Evolutionary conservation across 2,888 invertebrate genomes (phyloP), one percentile per base, ranked within the genome.

Genomic region (Pterobdella sp.): DNA sequence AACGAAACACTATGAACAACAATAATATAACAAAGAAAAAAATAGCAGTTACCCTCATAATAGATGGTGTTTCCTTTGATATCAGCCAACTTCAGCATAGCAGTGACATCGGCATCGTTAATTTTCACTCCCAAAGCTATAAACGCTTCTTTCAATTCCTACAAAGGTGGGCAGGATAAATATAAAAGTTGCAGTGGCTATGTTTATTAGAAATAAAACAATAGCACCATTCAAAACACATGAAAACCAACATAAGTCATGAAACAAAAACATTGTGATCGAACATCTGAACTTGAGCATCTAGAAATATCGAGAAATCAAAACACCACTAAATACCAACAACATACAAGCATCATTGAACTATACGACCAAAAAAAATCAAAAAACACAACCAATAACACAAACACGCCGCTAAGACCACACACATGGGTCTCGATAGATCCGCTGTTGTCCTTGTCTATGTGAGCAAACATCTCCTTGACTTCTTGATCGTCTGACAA

Each of bases 31-130:
- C 26, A 64, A 1, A 4, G 32, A 64, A 29, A 1, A 1, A 1
- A 2, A 32, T 31, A 10, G 2, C 26, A 37, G n/a, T 52, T 29
- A 74, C 74, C 74, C 4, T 74, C 74, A 32, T 60, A 74, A 69
- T 66, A 74, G 26, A 74, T 72, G 3, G 73, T 56, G 63, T 36
- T 73, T 31, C 72, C 74, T 35, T 73, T 32, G 1, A 74, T 60
- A 1, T 49, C 31, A 7, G 74, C 74, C 49, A 73, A 68, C 56
- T 64, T 69, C 49, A 74, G 64, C 74, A 74, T 74, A n/a, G 73
- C 74, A 31, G 22, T 34, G 10, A 74, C 69, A 35, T 74, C 74
- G 22, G 35, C 63, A 65, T 74, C 72, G 2, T 73, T 35, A 10
- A 74, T 74, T 0, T 68, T 64, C 68, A 74, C 72, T 4, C 73